Evolutionary conservation across 2,888 invertebrate species (phyloP), one percentile per base, ranked within the genome.

Genomic region (Agrilus mali): DNA sequence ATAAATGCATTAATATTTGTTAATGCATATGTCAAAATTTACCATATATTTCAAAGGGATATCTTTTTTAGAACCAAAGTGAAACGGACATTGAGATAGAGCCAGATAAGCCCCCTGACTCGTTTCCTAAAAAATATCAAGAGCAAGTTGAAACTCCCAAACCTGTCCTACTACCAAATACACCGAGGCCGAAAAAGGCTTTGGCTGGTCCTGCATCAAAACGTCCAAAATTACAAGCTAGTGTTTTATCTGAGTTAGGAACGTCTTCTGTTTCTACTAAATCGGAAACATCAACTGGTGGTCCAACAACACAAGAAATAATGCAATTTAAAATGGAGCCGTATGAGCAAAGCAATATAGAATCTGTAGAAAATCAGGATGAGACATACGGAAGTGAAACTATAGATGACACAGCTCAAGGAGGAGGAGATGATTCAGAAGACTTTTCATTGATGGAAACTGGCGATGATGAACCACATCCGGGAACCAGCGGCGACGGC

Each of bases 321-420:
- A 55, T 63, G 41, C 60, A 64, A 39, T 62, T 65, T 48, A 66
- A 66, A 59, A 59, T 64, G 58, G 66, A 67, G 59, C 66, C 66
- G 4, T 61, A 60, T 40, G 66, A 65, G 41, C 56, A 55, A 38
- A 53, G 50, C 34, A 31, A 43, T 13, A 49, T 58, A 34, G 53
- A 53, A 33, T 47, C 52, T 35, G 47, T 50, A 12, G 60, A 61
- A 39, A 51, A 52, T 47, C 53, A 57, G 22, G 61, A 57, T 38
- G 60, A 63, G n/a, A 55, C 50, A 40, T 61, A 59, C 50, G 58
- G 55, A 42, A 63, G 63, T 32, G 60, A 60, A 43, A 52, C 51
- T 12, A 49, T 59, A 35, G 63, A 64, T 32, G 60, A 62, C 35
- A 54, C 54, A 8, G 54, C 53, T 37, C 59, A 56, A 43, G 64